phyloP scores from a whole-genome alignment of 2,113 vertebrate species.

The Argyrosomus japonicus region DNA sequence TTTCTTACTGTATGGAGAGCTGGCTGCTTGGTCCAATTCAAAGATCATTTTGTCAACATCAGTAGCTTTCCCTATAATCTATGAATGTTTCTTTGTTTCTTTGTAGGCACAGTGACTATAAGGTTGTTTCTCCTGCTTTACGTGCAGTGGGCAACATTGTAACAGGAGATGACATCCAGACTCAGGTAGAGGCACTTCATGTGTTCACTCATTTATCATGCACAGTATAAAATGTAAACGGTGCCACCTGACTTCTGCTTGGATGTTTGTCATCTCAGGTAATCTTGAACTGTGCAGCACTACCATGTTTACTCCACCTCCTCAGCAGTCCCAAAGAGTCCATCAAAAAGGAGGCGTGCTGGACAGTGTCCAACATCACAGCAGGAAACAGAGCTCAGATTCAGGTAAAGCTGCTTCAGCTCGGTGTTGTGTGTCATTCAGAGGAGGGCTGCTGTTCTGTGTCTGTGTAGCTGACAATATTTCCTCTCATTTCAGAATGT shows the following conservation, averaged over 20 bases:
- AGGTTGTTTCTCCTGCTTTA: slow-evolving; percentile 93
- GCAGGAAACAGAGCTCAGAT: slow-evolving; percentile 94
- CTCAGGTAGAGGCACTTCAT: slow-evolving; percentile 84
- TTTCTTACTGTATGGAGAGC: too few relatives aligned
- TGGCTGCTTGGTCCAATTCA: neutral
- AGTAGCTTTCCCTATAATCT: neutral
- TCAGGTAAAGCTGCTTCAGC: slow-evolving; percentile 68
- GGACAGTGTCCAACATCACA: slow-evolving; percentile 95
- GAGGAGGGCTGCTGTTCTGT: neutral
- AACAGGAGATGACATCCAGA: slow-evolving; percentile 94
- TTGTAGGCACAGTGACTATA: slow-evolving; percentile 92
- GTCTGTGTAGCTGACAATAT: neutral
- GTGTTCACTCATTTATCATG: neutral
- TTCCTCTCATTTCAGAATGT: slow-evolving; percentile 82
- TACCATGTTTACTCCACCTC: slow-evolving; percentile 93
- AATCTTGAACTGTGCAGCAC: slow-evolving; percentile 92
- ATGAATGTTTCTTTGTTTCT: neutral
- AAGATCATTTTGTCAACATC: neutral
- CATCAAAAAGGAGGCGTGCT: slow-evolving; percentile 93
- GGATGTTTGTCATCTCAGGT: slow-evolving; percentile 82
- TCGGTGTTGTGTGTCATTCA: neutral
- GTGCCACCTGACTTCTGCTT: neutral
- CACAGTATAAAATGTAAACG: neutral
- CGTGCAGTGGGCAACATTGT: slow-evolving; percentile 95
- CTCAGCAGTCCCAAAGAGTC: slow-evolving; percentile 94